Base-by-base conservation (phyloP, 2,113 vertebrate genomes). In the Caracal caracal region DNA sequence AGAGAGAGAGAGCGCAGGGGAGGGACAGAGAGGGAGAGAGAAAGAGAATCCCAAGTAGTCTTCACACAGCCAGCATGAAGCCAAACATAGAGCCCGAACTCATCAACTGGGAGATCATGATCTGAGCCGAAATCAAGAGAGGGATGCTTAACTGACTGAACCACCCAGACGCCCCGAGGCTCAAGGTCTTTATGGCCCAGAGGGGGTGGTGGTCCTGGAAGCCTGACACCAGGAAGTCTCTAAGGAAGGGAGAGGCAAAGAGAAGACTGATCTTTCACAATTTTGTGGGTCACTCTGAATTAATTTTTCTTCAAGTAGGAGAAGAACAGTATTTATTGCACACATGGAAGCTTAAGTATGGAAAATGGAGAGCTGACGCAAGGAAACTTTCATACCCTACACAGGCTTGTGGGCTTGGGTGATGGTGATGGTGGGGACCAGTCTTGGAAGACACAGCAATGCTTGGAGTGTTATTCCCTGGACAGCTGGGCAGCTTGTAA, bases 271-370 rank as follows among this genome's bases (percentile, higher is more conserved):
- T 90, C 30, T 65, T 65, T 89, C 43, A 96, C 19, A 33, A 0
- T 87, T 95, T 94, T 73, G 26, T 78, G 35, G 49, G 63, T 90
- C 26, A 75, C 40, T 92, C 17, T 75, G 78, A 93, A 84, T 56
- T 88, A 68, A 65, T 63, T 68, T 88, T 81, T 95, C 47, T 94
- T 83, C 33, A 93, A 30, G 53, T 63, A 79, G 81, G 10, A 79
- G 78, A 30, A 88, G 63, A 79, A 49, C 3, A 16, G 35, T 56
- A 35, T 40, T 71, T 56, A 35, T 40, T 66, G 7, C 73, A 51
- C 11, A 30, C 33, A n/a, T 61, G 26, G n/a, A 83, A 83, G 37
- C 30, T 86, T 59, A 89, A 66, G n/a, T 81, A 56, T 35, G 49
- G 79, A 86, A 83, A 24, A 68, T 87, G 43, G 56, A 89, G 70